Evolutionary conservation across 2,113 vertebrate genomes (phyloP).

Genomic region (Pithys albifrons): DNA sequence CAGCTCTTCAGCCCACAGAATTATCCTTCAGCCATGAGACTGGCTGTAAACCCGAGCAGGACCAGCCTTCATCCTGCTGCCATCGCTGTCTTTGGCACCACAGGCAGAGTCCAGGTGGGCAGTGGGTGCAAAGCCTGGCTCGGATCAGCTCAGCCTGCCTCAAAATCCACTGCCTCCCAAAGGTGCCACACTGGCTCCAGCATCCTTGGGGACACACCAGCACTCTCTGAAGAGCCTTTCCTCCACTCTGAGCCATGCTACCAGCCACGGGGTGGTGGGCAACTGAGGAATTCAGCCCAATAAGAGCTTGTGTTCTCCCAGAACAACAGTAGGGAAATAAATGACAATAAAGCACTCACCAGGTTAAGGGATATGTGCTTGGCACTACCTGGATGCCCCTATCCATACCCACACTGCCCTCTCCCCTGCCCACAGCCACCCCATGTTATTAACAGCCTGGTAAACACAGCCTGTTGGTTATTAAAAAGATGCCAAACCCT

Average conservation of each 20-base stretch:
- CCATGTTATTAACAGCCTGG: conserved; percentile 46
- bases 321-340: not conserved
- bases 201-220: not conserved
- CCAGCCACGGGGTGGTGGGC: fast-evolving
- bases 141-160: not conserved
- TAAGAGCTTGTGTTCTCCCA: not conserved
- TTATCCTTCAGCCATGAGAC: not conserved
- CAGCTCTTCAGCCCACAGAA: not conserved
- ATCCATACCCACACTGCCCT: not conserved
- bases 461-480: conserved; percentile 67
- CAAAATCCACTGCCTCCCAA: not conserved
- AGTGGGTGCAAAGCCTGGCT: not conserved
- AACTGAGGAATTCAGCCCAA: not conserved
- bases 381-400: not conserved
- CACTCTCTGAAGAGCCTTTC: not conserved
- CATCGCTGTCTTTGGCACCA: not conserved
- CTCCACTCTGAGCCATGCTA: fast-evolving
- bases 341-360: fast-evolving
- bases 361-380: not conserved
- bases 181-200: not conserved
- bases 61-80: not conserved
- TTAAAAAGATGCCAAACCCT: conserved; percentile 74
- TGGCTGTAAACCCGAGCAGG: not conserved
- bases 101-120: fast-evolving
- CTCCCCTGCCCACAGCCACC: not conserved